These are phyloP conservation scores for Ganaspis sp. DNA, from an alignment of 1,140 invertebrate genomes.

Conservation along the genomic window DNA sequence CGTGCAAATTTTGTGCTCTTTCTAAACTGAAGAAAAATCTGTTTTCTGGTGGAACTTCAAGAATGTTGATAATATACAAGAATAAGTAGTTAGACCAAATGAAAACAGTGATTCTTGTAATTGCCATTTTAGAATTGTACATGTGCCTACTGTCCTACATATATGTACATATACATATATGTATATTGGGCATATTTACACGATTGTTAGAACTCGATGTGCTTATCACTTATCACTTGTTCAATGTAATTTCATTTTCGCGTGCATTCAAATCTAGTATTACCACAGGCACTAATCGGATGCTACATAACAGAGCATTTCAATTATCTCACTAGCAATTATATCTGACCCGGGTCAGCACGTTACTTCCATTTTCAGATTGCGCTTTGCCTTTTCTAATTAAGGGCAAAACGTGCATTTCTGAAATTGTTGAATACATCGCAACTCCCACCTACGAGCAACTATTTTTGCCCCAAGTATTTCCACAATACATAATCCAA, in stretches of 20 bases:
- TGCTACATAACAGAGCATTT: conserved; percentile 29
- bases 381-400: not conserved
- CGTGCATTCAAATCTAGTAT: conserved; percentile 29
- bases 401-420: conserved; percentile 4
- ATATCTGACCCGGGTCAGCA: conserved; percentile 28
- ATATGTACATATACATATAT: not conserved
- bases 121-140: not conserved
- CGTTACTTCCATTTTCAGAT: conserved; percentile 5
- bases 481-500: too few relatives aligned
- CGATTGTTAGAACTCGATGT: conserved; percentile 5
- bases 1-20: not conserved
- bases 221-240: conserved; percentile 28
- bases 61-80: not conserved
- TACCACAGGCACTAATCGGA: conserved; percentile 23
- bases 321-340: conserved; percentile 28
- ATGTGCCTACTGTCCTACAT: not conserved
- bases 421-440: not conserved
- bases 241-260: conserved; percentile 24
- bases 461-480: conserved; percentile 26
- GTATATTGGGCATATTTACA: not conserved
- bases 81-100: not conserved
- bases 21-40: not conserved
- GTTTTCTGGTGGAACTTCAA: not conserved
- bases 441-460: conserved; percentile 32
- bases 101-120: not conserved